A percentile compares a stretch with the other conserved stretches of the same genome.
These are phyloP conservation scores for Anagyrus pseudococci DNA, from an alignment of 2,888 invertebrate genomes.

Conservation along the genomic window DNA sequence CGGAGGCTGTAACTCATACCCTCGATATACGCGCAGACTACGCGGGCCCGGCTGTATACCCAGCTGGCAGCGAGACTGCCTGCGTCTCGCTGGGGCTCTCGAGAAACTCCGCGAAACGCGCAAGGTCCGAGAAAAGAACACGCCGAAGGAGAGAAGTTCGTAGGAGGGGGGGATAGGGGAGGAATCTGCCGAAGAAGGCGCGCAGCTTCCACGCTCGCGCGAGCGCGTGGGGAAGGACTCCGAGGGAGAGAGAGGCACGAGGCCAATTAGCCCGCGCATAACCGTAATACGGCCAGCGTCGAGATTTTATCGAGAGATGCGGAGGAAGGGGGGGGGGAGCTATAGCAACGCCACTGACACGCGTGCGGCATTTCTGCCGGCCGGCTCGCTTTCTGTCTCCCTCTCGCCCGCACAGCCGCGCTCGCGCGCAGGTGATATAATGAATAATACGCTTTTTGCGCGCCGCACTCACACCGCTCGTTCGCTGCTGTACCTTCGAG, in stretches of 20 bases:
- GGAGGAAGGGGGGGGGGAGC: conserved; percentile 6
- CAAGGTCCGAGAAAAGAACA: conserved; percentile 17
- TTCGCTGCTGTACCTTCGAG: neutral
- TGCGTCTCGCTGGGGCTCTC: too few species aligned
- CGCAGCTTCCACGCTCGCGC: too few species aligned
- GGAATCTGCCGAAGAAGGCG: conserved; percentile 12
- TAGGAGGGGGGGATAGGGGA: neutral
- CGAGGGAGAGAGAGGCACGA: conserved; percentile 9
- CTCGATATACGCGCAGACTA: conserved; percentile 26
- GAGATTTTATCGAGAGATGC: neutral
- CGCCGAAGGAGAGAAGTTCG: neutral
- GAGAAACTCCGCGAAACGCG: too few species aligned
- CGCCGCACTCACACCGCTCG: too few species aligned
- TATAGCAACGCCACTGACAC: conserved; percentile 17
- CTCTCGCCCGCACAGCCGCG: neutral
- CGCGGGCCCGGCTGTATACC: neutral
- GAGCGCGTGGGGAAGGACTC: conserved; percentile 2
- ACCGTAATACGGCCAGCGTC: conserved; percentile 27
- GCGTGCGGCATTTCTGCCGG: conserved; percentile 8
- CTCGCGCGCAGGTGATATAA: conserved; percentile 19
- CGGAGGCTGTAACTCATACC: conserved; percentile 55
- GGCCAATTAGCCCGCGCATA: conserved; percentile 37
- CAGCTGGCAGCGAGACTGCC: conserved; percentile 4
- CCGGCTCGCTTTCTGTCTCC: neutral
- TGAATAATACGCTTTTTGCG: conserved; percentile 28